phyloP scores from a whole-genome alignment of 2,797 vertebrate genomes.

The Sebastes wilsoni region DNA sequence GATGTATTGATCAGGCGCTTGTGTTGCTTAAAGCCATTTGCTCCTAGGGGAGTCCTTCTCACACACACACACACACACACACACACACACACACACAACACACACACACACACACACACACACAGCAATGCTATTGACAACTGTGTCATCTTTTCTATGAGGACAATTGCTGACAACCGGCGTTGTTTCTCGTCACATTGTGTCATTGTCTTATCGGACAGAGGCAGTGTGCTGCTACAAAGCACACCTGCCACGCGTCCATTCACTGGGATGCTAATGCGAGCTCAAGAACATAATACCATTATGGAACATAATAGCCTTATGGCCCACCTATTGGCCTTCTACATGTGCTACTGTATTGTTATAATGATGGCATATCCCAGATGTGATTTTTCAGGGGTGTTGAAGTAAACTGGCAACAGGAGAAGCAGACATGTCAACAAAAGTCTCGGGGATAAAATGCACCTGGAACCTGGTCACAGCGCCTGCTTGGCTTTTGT shows the following conservation, averaged over 20 bases:
- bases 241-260: slow-evolving; percentile 78
- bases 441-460: slow-evolving; percentile 9
- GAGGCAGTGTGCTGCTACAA: slow-evolving; percentile 68
- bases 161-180: slow-evolving; percentile 75
- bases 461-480: slow-evolving; percentile 15
- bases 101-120: neutral
- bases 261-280: slow-evolving; percentile 77
- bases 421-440: slow-evolving; percentile 7
- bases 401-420: slow-evolving; percentile 28
- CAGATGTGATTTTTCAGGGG: slow-evolving; percentile 58
- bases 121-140: slow-evolving; percentile 68
- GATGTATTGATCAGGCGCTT: slow-evolving; percentile 85
- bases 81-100: neutral
- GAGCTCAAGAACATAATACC: slow-evolving; percentile 67
- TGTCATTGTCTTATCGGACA: slow-evolving; percentile 80
- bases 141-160: slow-evolving; percentile 79
- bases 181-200: slow-evolving; percentile 79
- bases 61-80: neutral
- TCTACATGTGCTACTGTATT: slow-evolving; percentile 51
- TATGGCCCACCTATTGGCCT: slow-evolving; percentile 65
- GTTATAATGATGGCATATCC: slow-evolving; percentile 76
- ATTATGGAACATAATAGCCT: slow-evolving; percentile 69
- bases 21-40: slow-evolving; percentile 83
- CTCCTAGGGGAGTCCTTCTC: slow-evolving; percentile 75
- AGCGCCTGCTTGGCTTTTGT: slow-evolving; percentile 26